These are phyloP conservation scores for Scleropages formosus DNA, from an alignment of 2,797 vertebrate species.

Conservation along the genomic window DNA sequence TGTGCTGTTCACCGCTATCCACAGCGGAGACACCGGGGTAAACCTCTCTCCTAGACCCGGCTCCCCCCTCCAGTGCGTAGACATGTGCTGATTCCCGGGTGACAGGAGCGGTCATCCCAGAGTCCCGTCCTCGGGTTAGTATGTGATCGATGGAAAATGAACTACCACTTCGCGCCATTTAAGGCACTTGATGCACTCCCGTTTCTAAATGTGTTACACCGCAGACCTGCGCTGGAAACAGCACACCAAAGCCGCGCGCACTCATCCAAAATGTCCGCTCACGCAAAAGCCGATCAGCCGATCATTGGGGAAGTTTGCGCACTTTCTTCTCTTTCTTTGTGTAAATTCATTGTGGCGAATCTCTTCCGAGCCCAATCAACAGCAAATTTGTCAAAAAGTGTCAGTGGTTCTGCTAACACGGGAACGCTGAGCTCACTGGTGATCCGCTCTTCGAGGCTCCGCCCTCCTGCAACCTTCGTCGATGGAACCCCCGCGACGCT, in stretches of 20 bases:
- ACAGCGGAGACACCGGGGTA: slow-evolving; percentile 3
- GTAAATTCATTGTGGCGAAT: slow-evolving; percentile 51
- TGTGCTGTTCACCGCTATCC: slow-evolving; percentile 26
- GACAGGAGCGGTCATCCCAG: slow-evolving; percentile 19
- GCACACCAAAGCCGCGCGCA: slow-evolving; percentile 30
- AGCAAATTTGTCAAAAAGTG: slow-evolving; percentile 46
- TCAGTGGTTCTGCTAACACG: slow-evolving; percentile 44
- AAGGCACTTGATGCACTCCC: slow-evolving; percentile 36
- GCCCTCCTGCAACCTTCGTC: slow-evolving; percentile 55
- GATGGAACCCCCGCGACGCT: background rate
- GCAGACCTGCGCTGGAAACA: slow-evolving; percentile 19
- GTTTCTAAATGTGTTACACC: slow-evolving; percentile 15
- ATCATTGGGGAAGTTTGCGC: background rate
- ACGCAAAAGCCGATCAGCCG: slow-evolving; percentile 11
- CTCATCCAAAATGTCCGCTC: slow-evolving; percentile 42
- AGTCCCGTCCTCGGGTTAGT: slow-evolving; percentile 55
- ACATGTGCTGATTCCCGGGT: slow-evolving; percentile 22
- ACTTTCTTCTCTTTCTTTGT: slow-evolving; percentile 18
- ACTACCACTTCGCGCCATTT: slow-evolving; percentile 66
- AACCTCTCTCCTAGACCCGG: slow-evolving; percentile 1
- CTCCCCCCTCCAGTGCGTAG: slow-evolving; percentile 28
- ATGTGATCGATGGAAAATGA: slow-evolving; percentile 74
- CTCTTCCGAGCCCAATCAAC: slow-evolving; percentile 49
- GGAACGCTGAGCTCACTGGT: slow-evolving; percentile 49
- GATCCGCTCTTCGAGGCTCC: slow-evolving; percentile 50